Conservation (phyloP, 2,797 vertebrate species). For the Onychomys arenicola region DNA sequence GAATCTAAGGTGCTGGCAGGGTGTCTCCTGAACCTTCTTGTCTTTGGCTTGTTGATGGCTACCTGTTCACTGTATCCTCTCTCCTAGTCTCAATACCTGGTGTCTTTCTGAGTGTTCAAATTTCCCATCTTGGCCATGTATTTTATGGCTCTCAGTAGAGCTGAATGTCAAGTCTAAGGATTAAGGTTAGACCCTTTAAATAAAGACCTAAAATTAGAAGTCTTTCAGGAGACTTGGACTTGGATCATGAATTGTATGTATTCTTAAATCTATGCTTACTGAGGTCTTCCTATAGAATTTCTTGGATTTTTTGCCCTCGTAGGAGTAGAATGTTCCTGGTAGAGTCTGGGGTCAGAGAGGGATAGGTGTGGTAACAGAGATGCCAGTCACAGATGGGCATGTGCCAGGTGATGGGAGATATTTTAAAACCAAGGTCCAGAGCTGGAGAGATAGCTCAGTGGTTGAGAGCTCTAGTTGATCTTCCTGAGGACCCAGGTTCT, state of each 20-base stretch:
- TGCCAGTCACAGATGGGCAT: not conserved
- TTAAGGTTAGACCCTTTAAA: conserved; percentile 44
- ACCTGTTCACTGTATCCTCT: not conserved
- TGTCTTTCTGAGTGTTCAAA: not conserved
- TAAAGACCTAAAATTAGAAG: not conserved
- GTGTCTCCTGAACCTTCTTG: not conserved
- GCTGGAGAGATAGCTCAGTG: not conserved
- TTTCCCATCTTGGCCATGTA: not conserved
- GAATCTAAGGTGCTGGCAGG: not conserved
- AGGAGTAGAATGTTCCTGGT: not conserved
- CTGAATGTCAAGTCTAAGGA: not conserved
- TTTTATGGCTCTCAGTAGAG: not conserved
- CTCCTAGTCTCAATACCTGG: not conserved
- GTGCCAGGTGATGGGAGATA: not conserved
- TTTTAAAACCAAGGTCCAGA: not conserved
- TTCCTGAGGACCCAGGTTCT: not conserved
- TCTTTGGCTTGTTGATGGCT: not conserved
- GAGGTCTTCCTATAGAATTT: not conserved
- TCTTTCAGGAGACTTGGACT: conserved; percentile 25
- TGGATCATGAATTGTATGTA: not conserved
- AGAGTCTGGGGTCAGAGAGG: not conserved
- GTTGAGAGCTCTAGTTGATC: not conserved
- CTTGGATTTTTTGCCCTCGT: not conserved
- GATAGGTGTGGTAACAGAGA: not conserved
- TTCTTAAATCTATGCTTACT: not conserved